phyloP scores from a whole-genome alignment of 2,113 vertebrate genomes.

The Microtus richardsoni region DNA sequence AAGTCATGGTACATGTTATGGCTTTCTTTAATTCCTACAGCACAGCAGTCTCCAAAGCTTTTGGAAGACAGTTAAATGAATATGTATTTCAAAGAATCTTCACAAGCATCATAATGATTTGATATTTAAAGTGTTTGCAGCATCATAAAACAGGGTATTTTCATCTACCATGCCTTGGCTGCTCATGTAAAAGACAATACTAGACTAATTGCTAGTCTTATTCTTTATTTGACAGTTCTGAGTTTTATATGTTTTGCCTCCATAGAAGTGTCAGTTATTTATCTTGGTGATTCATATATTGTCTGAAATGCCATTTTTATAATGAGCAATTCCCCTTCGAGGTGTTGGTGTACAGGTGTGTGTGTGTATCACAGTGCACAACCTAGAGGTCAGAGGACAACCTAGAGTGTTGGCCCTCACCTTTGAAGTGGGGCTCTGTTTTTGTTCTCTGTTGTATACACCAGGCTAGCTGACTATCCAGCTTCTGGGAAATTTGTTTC shows the following conservation, averaged over 20 bases:
- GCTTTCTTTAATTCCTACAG: slow-evolving; percentile 94
- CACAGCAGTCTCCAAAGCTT: slow-evolving; percentile 87
- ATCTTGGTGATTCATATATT: neutral
- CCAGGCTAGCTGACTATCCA: neutral
- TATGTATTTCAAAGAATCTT: neutral
- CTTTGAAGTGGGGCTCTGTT: neutral
- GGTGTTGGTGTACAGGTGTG: neutral
- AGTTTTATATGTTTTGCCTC: slow-evolving; percentile 23
- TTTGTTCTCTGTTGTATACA: neutral
- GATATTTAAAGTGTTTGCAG: neutral
- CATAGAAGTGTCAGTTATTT: neutral
- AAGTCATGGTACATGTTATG: slow-evolving; percentile 89
- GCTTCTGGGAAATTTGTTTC: neutral
- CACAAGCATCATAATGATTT: slow-evolving; percentile 16
- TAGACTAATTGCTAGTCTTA: neutral
- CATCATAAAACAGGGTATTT: neutral
- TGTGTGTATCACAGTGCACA: too few relatives aligned
- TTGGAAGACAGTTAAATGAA: neutral
- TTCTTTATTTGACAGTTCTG: neutral
- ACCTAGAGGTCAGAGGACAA: neutral
- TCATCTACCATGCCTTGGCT: neutral
- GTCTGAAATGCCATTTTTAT: slow-evolving; percentile 11
- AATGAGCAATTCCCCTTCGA: neutral
- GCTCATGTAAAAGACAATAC: neutral
- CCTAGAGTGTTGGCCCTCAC: neutral